Evolutionary conservation across 2,888 invertebrate genomes (phyloP).

Genomic region (Cerastis leucographa): DNA sequence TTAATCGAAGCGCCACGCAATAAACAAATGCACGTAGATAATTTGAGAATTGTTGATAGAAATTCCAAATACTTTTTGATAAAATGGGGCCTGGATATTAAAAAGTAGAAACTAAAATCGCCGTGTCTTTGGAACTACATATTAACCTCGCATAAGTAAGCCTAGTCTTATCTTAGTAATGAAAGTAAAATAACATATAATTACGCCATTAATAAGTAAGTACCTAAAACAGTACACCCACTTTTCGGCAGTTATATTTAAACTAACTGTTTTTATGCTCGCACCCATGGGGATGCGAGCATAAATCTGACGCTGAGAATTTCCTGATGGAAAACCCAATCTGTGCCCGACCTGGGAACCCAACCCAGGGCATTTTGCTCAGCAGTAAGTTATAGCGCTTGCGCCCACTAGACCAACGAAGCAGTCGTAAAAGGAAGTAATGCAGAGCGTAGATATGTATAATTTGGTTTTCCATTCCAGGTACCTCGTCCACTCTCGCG

Average conservation of each 20-base stretch:
- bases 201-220: too few relatives aligned
- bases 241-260: too few relatives aligned
- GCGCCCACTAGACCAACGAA: not conserved
- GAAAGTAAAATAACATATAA: too few relatives aligned
- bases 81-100: not conserved
- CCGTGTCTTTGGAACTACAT: too few relatives aligned
- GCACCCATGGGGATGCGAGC: too few relatives aligned
- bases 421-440: not conserved
- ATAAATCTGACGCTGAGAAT: too few relatives aligned
- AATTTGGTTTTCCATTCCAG: constrained; percentile 67
- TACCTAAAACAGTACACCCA: too few relatives aligned
- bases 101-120: too few relatives aligned
- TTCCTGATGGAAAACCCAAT: not conserved
- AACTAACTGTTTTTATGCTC: too few relatives aligned
- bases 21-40: not conserved
- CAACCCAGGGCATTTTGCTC: not conserved
- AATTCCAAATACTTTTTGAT: not conserved
- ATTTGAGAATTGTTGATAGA: not conserved
- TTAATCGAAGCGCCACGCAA: not conserved
- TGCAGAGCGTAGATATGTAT: not conserved
- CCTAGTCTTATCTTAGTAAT: too few relatives aligned
- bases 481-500: constrained; percentile 85
- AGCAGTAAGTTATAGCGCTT: not conserved
- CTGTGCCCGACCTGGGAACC: not conserved
- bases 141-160: too few relatives aligned